Evolutionary conservation across 2,113 vertebrate genomes (phyloP), one percentile per base, ranked within the genome.

Genomic region (Bolborhynchus lineola): DNA sequence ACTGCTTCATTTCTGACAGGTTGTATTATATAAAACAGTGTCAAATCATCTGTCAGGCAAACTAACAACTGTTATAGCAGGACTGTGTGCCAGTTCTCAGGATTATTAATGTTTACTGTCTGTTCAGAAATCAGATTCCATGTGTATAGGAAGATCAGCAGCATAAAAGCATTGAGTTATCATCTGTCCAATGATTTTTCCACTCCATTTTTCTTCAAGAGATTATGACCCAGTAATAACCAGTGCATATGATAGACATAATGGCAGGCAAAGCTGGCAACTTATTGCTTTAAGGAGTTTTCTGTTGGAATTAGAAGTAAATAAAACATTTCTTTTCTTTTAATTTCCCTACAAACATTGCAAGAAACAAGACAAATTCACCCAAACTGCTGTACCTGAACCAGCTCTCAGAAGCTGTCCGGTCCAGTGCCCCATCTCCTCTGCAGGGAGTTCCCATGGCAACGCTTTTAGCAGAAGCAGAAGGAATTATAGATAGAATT

Each of bases 381-480:
- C 64, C 18, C 18, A 75, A 72, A 42, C 62, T 95, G 37, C 41
- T 86, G 41, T 53, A 50, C 60, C 78, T 71, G 75, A 93, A 92
- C 16, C 47, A 90, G 68, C 68, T 93, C 41, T 53, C 60, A 84
- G 49, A 95, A 97, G 69, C 70, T 91, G 69, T 71, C 33, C 63
- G 74, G 68, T 94, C 19, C 11, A 83, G 89, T 49, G 57, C 31
- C 86, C 57, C 59, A 67, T 84, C 68, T 91, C 47, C 76, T 96
- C 59, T 93, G 53, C 55, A 3, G 7, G 59, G 44, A n/a, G 97
- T 98, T 97, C 63, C 97, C 94, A 97, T 98, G 90, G 95, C 94
- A 98, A 98, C 83, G 0, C 26, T 74, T 74, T 63, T 53, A 82
- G 84, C 11, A 69, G 82, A 91, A 97, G 70, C 97, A 83, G 94